Evolutionary conservation across 2,113 vertebrate genomes (phyloP), one percentile per base, ranked within the genome.

Genomic region (Coreoperca whiteheadi): DNA sequence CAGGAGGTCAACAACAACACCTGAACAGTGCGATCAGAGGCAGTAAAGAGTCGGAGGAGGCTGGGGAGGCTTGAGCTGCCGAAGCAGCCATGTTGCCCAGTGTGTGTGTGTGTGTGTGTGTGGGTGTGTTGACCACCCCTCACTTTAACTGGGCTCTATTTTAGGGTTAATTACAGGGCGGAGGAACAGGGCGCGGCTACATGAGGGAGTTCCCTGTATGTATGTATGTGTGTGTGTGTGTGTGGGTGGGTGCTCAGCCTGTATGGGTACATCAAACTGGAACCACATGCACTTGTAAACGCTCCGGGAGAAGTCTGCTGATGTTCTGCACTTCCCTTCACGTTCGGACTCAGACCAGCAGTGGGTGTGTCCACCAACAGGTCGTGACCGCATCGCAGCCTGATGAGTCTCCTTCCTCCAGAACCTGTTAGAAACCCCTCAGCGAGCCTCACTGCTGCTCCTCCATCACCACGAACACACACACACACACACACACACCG

Each of bases 101-200:
- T 78, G 61, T 81, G 73, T 69, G 79, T 56, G 64, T 68, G 46
- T 70, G 41, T 41, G 28, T 69, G 59, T 66, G 51, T 76, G 78
- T 67, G 72, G 76, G 60, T 67, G 59, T 53, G 25, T 12, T 82
- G 85, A 84, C 82, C 83, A 78, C 88, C 75, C 76, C 77, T 74
- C 72, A 66, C 75, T 67, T 73, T 48, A 73, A 63, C 64, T 9
- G 25, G 72, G 1, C 37, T 81, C 82, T 86, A 83, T 90, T 90
- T 84, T 59, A 1, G 73, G 74, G 69, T 77, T 91, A 88, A 91
- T 91, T 71, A 88, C 88, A 90, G 85, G 83, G 73, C 75, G 83
- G 48, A 86, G 78, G 1, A 81, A 25, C 76, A 86, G 89, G 86
- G 84, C 65, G 77, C 73, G 83, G 81, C 64, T 77, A 2, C 2